Evolutionary conservation across 2,888 invertebrate genomes (phyloP), one percentile per base, ranked within the genome.

Genomic region (Diabrotica balteata): DNA sequence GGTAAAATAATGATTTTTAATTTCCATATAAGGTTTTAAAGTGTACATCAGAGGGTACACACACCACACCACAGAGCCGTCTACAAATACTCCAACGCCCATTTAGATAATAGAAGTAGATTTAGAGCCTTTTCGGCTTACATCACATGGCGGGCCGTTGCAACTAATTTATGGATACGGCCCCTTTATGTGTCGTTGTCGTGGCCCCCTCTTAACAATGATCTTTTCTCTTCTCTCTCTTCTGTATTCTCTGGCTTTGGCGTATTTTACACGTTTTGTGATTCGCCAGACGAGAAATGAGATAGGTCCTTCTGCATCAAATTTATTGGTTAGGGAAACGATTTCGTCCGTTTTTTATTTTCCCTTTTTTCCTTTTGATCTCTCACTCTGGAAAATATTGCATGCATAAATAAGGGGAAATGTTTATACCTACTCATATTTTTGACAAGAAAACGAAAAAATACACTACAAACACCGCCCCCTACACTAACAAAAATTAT

Each of bases 61-160:
- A 32, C 32, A 32, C 32, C 42, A 46, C 54, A 53, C 61, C 60
- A 53, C 46, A 59, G 53, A 11, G 49, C 47, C 78, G 79, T 81
- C 80, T 81, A 81, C 81, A 82, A 82, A 82, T 82, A 81, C 80
- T 80, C 80, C 77, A 80, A 78, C 81, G 79, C 80, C 81, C 82
- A 82, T 83, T 82, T 83, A 83, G 82, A 83, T 83, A 83, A 81
- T 81, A 82, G 80, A 80, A 80, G 81, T 79, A 80, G 82, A 82
- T 83, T 82, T 81, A 82, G 79, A 77, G 81, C 81, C 78, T 81
- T 82, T 81, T 81, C 80, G 81, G 81, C 80, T 81, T 80, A 81
- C 79, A 70, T 82, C 81, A 82, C 81, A 81, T 79, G 57, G 58
- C 58, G 77, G 74, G 76, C 79, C 78, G 76, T 79, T 79, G 76